Percentiles rank a stretch among this genome's conserved stretches.
phyloP scores from a whole-genome alignment of 2,797 vertebrate genomes.

The Epinephelus malabaricus region DNA sequence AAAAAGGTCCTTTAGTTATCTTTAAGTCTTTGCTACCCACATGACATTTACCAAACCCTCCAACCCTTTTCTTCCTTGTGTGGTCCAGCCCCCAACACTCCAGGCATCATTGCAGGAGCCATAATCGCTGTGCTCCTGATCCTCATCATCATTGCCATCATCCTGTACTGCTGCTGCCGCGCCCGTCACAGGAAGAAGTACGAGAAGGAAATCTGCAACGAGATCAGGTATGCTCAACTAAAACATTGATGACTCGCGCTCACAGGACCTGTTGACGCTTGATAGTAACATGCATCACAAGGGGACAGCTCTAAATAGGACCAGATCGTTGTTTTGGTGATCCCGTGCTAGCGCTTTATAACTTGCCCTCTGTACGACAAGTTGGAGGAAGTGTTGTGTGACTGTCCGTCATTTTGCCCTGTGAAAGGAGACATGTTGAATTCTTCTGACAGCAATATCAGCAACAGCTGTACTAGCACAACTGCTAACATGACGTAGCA shows the following conservation, averaged over 20 bases:
- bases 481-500: too few relatives aligned
- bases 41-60: constrained; percentile 1
- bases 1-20: background rate
- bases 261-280: background rate
- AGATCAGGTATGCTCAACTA: constrained; percentile 90
- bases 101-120: constrained; percentile 89
- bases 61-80: background rate
- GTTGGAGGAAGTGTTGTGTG: too few relatives aligned
- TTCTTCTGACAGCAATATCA: too few relatives aligned
- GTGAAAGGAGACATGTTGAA: too few relatives aligned
- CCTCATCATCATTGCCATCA: constrained; percentile 88
- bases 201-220: constrained; percentile 97
- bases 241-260: constrained; percentile 21
- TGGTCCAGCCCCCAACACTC: constrained; percentile 90
- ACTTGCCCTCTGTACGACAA: too few relatives aligned
- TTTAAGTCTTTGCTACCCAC: background rate
- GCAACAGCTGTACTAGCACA: too few relatives aligned
- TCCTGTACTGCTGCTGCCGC: constrained; percentile 92
- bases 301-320: too few relatives aligned
- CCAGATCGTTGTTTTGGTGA: too few relatives aligned
- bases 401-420: too few relatives aligned
- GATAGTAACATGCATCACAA: too few relatives aligned
- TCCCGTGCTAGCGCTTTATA: too few relatives aligned
- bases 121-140: constrained; percentile 90
- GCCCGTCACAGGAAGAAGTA: constrained; percentile 94